Conservation (phyloP, 2,888 invertebrate genomes). For the Crocallis elinguaria region DNA sequence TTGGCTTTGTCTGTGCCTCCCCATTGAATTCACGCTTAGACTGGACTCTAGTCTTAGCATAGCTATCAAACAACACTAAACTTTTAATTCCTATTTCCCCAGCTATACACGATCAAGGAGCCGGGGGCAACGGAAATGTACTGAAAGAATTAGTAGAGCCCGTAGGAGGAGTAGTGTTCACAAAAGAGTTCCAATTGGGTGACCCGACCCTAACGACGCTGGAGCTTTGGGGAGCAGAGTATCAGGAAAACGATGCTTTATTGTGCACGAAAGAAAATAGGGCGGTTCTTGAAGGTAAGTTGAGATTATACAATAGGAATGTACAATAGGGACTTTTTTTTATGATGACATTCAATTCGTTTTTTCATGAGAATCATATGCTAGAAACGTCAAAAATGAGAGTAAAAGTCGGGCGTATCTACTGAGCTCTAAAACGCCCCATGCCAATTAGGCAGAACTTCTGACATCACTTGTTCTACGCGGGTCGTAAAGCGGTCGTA, state of each 20-base stretch:
- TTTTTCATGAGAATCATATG: too few relatives aligned
- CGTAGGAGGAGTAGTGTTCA: conserved; percentile 95
- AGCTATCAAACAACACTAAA: neutral
- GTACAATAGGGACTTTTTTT: neutral
- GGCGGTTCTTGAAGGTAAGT: conserved; percentile 83
- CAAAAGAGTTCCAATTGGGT: conserved; percentile 94
- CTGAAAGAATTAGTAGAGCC: conserved; percentile 98
- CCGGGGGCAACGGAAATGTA: conserved; percentile 99
- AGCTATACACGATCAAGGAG: conserved; percentile 99
- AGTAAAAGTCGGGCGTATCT: too few relatives aligned
- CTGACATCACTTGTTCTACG: too few relatives aligned
- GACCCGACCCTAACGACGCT: conserved; percentile 97
- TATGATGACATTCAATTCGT: too few relatives aligned
- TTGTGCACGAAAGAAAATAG: conserved; percentile 89
- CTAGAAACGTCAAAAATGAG: too few relatives aligned
- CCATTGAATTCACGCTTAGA: too few relatives aligned
- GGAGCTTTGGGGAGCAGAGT: conserved; percentile 99
- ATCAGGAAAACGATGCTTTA: conserved; percentile 97
- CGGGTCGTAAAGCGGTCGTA: too few relatives aligned
- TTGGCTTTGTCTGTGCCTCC: too few relatives aligned
- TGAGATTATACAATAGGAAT: neutral
- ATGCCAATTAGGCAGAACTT: too few relatives aligned
- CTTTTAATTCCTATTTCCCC: neutral
- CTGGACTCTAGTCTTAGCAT: too few relatives aligned
- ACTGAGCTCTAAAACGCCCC: too few relatives aligned